Percentiles rank a stretch among this genome's conserved stretches.
Conservation (phyloP, 2,888 invertebrate species). For the Folsomia manolachei region DNA sequence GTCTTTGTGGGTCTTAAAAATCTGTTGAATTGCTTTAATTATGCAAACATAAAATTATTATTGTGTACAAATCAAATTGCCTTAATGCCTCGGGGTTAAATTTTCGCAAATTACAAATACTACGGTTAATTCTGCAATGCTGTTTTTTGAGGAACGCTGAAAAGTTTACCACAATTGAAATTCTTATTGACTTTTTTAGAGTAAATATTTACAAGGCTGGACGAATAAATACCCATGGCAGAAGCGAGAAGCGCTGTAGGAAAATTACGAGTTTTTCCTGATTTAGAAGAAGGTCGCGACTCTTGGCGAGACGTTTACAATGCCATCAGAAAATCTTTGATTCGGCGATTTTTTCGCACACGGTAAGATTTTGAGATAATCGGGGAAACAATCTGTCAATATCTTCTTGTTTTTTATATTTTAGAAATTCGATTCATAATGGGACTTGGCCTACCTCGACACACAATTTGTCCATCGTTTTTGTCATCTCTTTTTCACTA, state of each 20-base stretch:
- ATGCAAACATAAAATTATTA: too few species aligned
- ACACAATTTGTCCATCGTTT: constrained; percentile 55
- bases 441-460: constrained; percentile 57
- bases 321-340: constrained; percentile 53
- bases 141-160: too few species aligned
- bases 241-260: constrained; percentile 55
- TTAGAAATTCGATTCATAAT: constrained; percentile 56
- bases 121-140: too few species aligned
- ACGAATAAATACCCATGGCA: too few species aligned
- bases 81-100: too few species aligned
- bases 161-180: too few species aligned
- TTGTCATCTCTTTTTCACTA: constrained; percentile 53
- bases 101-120: too few species aligned
- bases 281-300: constrained; percentile 53
- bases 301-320: constrained; percentile 53
- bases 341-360: constrained; percentile 54
- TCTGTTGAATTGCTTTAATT: too few species aligned
- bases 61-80: too few species aligned
- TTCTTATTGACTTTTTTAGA: too few species aligned
- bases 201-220: too few species aligned
- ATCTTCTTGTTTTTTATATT: constrained; percentile 1
- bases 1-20: too few species aligned
- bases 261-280: constrained; percentile 50
- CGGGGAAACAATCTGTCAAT: neutral
- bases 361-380: constrained; percentile 52